These are phyloP conservation scores for Trachelus troglodyta DNA, from an alignment of 2,888 invertebrate species.

Conservation along the genomic window DNA sequence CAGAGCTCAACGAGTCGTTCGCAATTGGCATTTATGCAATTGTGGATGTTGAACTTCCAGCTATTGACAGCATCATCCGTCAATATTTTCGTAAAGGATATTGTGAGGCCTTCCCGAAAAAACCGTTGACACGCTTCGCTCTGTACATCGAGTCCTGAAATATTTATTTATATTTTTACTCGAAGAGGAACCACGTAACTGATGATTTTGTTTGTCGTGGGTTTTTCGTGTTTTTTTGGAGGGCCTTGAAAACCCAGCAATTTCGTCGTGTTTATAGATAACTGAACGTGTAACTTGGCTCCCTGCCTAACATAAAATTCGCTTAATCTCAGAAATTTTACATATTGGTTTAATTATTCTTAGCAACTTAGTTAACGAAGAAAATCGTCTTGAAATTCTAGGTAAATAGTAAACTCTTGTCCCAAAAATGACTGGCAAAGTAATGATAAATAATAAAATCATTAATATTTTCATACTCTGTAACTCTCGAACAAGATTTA, in stretches of 20 bases:
- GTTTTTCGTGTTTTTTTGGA: neutral
- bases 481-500: neutral
- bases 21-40: constrained; percentile 93
- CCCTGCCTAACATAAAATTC: neutral
- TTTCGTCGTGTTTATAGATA: too few relatives aligned
- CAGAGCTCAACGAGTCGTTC: constrained; percentile 92
- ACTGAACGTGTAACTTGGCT: neutral
- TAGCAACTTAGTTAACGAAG: neutral
- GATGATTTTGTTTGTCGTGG: neutral
- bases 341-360: neutral
- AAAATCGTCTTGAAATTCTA: neutral
- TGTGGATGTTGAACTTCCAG: constrained; percentile 97
- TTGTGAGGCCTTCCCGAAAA: constrained; percentile 92
- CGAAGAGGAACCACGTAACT: neutral
- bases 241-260: too few relatives aligned
- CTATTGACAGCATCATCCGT: constrained; percentile 98
- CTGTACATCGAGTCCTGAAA: constrained; percentile 84
- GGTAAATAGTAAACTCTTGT: neutral
- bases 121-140: constrained; percentile 93
- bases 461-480: neutral
- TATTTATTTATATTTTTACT: constrained; percentile 10
- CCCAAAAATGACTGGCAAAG: neutral
- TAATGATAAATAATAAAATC: neutral
- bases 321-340: neutral
- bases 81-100: constrained; percentile 95